A percentile compares a stretch with the other conserved stretches of the same genome.
Conservation (phyloP, 2,797 vertebrate species). For the Xenopus petersii region DNA sequence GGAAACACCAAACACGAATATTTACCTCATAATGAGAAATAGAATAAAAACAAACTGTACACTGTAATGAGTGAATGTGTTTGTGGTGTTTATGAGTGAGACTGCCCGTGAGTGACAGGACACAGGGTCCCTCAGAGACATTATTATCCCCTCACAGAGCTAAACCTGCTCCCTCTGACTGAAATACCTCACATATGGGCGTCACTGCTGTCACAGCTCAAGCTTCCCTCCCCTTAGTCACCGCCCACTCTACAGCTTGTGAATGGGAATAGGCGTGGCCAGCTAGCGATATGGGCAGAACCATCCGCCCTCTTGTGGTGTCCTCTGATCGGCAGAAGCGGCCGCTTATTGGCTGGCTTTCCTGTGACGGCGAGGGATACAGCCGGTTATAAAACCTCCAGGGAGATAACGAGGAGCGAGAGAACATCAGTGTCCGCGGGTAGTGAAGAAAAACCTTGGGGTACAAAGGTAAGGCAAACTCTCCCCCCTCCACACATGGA, state of each 20-base stretch:
- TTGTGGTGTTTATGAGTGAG: no score
- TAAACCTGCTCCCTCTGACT: no score
- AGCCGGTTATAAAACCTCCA: constrained; percentile 37
- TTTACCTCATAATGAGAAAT: no score
- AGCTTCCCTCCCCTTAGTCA: neutral
- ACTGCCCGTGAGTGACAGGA: no score
- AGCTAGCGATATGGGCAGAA: neutral
- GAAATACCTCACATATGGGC: no score
- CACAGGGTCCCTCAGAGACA: no score
- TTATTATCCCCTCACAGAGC: no score
- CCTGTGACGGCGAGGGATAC: constrained; percentile 19
- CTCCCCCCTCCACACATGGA: neutral
- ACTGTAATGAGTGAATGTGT: no score
- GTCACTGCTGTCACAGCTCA: no score
- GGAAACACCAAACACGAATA: no score
- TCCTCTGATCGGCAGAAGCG: neutral
- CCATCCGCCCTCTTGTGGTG: constrained; percentile 27
- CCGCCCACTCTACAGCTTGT: constrained; percentile 19
- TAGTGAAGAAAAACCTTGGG: neutral
- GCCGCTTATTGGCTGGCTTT: neutral
- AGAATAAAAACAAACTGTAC: no score
- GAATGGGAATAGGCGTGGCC: constrained; percentile 33
- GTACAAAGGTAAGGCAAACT: constrained; percentile 19
- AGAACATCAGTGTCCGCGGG: constrained; percentile 3
- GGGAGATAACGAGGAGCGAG: constrained; percentile 13